A percentile compares a stretch with the other conserved stretches of the same genome.
Conservation (phyloP, 2,888 invertebrate species). For the Trachelus iudaicus region DNA sequence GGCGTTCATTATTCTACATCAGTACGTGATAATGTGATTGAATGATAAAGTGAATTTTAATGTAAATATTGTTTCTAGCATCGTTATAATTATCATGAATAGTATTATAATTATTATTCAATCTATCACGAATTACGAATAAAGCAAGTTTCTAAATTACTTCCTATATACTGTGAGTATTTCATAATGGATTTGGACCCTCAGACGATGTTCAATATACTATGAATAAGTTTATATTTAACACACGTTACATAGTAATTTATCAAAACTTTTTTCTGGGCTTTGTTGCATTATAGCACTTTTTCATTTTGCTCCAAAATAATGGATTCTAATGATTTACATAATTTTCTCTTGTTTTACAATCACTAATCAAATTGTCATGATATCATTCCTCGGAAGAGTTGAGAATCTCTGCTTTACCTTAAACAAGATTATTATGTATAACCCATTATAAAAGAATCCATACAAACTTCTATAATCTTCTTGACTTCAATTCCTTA, state of each 20-base stretch:
- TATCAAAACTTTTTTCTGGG: not conserved
- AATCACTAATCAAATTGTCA: not conserved
- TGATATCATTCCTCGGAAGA: not conserved
- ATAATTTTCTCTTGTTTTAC: not conserved
- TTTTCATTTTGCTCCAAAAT: not conserved
- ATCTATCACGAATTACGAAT: not conserved
- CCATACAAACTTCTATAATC: not conserved
- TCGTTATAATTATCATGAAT: not conserved
- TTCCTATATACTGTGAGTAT: not conserved
- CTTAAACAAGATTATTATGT: not conserved
- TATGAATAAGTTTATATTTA: not conserved
- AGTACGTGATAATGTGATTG: not conserved
- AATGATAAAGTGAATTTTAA: conserved; percentile 1
- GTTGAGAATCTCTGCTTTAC: not conserved
- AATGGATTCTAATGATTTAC: not conserved
- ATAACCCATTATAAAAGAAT: not conserved
- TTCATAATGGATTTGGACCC: not conserved
- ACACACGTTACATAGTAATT: not conserved
- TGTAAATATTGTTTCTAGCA: not conserved
- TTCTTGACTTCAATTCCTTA: not conserved
- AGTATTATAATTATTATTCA: not conserved
- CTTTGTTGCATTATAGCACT: not conserved
- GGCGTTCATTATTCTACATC: not conserved
- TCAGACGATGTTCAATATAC: not conserved
- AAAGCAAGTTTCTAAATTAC: not conserved